A percentile compares a stretch with the other conserved stretches of the same genome.
These are phyloP conservation scores for Pachypsylla venusta DNA, from an alignment of 1,140 invertebrate genomes.

Conservation along the genomic window DNA sequence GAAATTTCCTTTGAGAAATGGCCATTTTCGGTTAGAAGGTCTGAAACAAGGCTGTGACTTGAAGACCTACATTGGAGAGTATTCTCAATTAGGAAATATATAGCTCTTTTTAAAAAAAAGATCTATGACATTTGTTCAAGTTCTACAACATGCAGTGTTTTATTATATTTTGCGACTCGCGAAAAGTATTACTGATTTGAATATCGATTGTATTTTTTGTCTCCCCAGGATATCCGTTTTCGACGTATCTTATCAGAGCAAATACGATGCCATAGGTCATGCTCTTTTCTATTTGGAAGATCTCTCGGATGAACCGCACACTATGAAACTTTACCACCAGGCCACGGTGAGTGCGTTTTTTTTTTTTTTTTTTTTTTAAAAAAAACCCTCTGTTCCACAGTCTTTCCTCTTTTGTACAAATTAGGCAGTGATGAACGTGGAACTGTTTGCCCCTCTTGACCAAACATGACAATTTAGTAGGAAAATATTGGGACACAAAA, in stretches of 20 bases:
- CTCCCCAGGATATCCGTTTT: slow-evolving; percentile 22
- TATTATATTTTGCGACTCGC: neutral
- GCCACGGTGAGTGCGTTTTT: slow-evolving; percentile 19
- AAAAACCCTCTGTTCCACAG: neutral
- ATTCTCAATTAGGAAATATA: no score
- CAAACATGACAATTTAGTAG: no score
- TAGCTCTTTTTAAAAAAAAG: no score
- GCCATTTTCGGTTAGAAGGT: no score
- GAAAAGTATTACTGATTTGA: neutral
- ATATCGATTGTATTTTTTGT: neutral
- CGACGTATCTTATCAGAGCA: slow-evolving; percentile 21
- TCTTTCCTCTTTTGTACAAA: neutral
- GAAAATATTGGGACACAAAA: no score
- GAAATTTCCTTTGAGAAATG: no score
- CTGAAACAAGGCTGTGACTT: no score
- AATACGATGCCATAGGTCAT: slow-evolving; percentile 24
- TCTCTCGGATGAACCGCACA: slow-evolving; percentile 17
- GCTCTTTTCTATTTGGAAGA: slow-evolving; percentile 23
- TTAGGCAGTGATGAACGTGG: no score
- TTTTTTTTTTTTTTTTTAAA: neutral
- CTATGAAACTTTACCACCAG: slow-evolving; percentile 23
- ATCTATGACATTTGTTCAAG: no score
- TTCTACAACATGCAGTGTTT: no score
- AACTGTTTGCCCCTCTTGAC: no score
- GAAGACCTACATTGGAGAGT: no score